phyloP scores from a whole-genome alignment of 1,140 invertebrate species.

The Anoplolepis gracilipes region DNA sequence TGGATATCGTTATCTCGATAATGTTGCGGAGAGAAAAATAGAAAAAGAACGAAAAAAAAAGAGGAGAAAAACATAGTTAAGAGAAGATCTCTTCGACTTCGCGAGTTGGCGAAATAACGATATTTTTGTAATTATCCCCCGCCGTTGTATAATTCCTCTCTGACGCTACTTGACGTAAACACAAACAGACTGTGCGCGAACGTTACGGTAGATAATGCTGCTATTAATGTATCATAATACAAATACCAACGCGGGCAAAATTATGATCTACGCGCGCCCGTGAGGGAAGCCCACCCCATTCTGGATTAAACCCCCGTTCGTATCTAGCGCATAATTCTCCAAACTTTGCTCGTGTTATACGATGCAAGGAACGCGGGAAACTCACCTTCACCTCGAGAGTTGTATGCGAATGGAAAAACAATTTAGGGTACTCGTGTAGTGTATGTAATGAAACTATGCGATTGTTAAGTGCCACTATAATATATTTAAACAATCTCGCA shows the following conservation, averaged over 20 bases:
- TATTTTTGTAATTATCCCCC: neutral
- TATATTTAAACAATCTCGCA: neutral
- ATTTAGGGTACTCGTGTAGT: neutral
- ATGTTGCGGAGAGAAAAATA: neutral
- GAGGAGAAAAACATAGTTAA: neutral
- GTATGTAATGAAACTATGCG: neutral
- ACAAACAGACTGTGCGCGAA: neutral
- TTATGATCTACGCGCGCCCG: constrained; percentile 34
- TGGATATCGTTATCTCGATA: constrained; percentile 48
- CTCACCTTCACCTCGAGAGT: constrained; percentile 9
- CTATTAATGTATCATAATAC: constrained; percentile 40
- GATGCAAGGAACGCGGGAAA: constrained; percentile 4
- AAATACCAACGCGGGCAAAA: constrained; percentile 23
- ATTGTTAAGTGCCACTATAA: neutral
- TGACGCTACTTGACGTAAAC: neutral
- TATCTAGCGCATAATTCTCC: constrained; percentile 19
- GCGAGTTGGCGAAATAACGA: neutral
- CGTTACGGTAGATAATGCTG: neutral
- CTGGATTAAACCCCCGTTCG: neutral
- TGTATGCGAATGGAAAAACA: constrained; percentile 29
- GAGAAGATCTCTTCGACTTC: neutral
- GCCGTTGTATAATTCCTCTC: neutral
- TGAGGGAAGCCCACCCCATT: neutral
- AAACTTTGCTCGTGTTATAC: neutral
- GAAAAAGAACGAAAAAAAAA: neutral